These are phyloP conservation scores for Philhelius pedissequus DNA, from an alignment of 2,888 invertebrate species.

Conservation along the genomic window DNA sequence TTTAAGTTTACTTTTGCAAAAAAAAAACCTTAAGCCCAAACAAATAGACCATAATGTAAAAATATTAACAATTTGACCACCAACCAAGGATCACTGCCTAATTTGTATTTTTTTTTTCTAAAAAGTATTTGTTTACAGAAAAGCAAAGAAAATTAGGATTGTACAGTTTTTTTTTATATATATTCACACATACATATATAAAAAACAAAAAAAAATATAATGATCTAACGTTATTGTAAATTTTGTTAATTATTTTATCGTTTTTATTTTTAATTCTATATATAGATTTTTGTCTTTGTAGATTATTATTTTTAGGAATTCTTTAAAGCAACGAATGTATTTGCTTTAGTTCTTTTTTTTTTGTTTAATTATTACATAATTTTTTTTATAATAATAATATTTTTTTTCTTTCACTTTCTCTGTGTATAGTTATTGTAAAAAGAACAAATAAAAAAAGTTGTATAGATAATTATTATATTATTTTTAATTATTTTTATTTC, in stretches of 20 bases:
- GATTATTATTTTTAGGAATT: slow-evolving; percentile 36
- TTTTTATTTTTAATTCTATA: slow-evolving; percentile 24
- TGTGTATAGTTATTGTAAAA: slow-evolving; percentile 67
- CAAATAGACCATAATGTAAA: slow-evolving; percentile 30
- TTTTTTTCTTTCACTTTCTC: slow-evolving; percentile 48
- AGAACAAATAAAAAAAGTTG: slow-evolving; percentile 49
- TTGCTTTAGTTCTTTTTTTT: slow-evolving; percentile 40
- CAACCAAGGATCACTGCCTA: slow-evolving; percentile 70
- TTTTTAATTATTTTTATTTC: slow-evolving; percentile 67
- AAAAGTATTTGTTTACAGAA: background rate
- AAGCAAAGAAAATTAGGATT: slow-evolving; percentile 17
- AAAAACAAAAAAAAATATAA: background rate
- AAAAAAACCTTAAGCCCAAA: background rate
- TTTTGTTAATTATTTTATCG: slow-evolving; percentile 55
- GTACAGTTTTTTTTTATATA: slow-evolving; percentile 52
- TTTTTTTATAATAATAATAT: background rate
- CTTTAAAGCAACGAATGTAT: background rate
- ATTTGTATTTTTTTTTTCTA: slow-evolving; percentile 16
- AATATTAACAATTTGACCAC: slow-evolving; percentile 61
- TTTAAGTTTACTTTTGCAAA: slow-evolving; percentile 1
- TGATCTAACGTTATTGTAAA: slow-evolving; percentile 55
- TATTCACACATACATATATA: too few species aligned
- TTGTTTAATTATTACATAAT: slow-evolving; percentile 27
- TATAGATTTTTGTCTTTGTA: slow-evolving; percentile 35
- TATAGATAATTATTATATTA: slow-evolving; percentile 64